Conservation (phyloP, 2,888 invertebrate genomes). For the Leucozona laternaria region DNA sequence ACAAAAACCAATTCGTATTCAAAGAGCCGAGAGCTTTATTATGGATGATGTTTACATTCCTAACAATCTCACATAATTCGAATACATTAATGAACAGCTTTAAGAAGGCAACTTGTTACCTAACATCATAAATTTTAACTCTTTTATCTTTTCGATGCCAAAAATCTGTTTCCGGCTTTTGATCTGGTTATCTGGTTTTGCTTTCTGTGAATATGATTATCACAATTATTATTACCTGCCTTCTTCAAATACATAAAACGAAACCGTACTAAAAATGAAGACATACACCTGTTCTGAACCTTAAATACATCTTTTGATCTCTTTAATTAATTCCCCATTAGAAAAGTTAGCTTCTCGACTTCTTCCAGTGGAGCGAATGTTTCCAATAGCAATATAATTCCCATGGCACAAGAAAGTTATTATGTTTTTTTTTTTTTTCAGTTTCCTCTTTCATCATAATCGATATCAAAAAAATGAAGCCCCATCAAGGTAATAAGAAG, state of each 20-base stretch:
- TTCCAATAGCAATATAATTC: slow-evolving; percentile 40
- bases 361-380: not conserved
- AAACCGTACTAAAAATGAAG: no score
- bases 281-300: no score
- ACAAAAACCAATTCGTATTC: no score
- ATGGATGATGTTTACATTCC: no score
- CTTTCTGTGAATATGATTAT: not conserved
- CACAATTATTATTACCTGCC: not conserved
- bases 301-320: slow-evolving; percentile 62
- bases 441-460: slow-evolving; percentile 46
- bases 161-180: not conserved
- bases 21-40: no score
- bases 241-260: no score
- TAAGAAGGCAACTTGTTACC: not conserved
- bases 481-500: slow-evolving; percentile 47
- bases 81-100: no score
- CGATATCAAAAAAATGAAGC: slow-evolving; percentile 68
- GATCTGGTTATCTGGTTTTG: not conserved
- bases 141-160: not conserved
- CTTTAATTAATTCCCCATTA: slow-evolving; percentile 69
- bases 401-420: slow-evolving; percentile 34
- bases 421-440: not conserved
- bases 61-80: no score
- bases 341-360: slow-evolving; percentile 43
- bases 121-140: not conserved